Base-by-base conservation (phyloP, 2,888 invertebrate genomes). In the Ctenicera cuprea region DNA sequence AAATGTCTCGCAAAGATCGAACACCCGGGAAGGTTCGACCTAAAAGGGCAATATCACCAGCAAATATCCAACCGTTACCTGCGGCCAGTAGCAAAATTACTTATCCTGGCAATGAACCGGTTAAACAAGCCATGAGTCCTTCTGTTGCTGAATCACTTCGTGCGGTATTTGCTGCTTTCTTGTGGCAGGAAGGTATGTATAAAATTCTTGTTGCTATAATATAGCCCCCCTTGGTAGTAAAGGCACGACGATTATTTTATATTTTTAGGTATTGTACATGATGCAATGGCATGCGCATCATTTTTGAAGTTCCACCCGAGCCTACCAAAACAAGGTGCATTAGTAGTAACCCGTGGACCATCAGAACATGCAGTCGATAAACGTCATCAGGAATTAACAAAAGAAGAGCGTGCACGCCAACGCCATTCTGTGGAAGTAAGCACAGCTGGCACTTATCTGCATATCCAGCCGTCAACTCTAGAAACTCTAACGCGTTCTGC, bases 271-370 rank as follows among this genome's bases (percentile, higher is more conserved):
- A 93, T 98, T 57, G 97, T 98, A 0, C 97, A 98, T 85, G 98
- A 99, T 86, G 97, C 98, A 5, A 98, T 99, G 93, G 97, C 98
- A 0, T 98, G 97, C 84, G 97, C 98, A 0, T 96, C 98, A 0
- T 99, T 97, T 85, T 89, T 99, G 8, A 97, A 97, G 87, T 98
- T 98, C 85, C 95, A 96, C 86, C 97, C 96, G 0, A 92, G 92
- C 33, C 86, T 96, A 73, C 95, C 96, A 16, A 96, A 96, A 84
- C 92, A 94, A 83, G 94, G 90, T 77, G 94, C 89, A 80, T 88
- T 92, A 0, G 95, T 95, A 0, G 92, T 95, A 2, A 95, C 95
- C 0, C 90, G 92, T 84, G 83, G 81, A 78, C 87, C 87, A 33
- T 80, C 82, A 16, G 86, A 86, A 37, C 59, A 78, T 76, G 84